Conservation (phyloP, 2,888 invertebrate genomes). For the Autographa pulchrina region DNA sequence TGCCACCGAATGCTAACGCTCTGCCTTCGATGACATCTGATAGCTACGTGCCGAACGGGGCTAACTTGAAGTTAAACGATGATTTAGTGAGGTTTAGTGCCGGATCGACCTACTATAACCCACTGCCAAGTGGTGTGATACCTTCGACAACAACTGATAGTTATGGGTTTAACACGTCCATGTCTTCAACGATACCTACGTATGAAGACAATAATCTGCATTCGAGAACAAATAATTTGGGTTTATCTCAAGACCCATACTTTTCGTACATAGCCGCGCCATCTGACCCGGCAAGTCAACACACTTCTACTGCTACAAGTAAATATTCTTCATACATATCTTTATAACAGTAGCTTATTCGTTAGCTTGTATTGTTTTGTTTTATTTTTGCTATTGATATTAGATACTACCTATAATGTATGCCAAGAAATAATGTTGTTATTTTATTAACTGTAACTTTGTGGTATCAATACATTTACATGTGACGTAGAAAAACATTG, state of each 20-base stretch:
- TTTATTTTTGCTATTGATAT: conserved; percentile 12
- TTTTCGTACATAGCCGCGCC: conserved; percentile 74
- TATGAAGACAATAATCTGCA: conserved; percentile 79
- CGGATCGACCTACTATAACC: conserved; percentile 77
- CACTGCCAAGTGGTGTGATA: conserved; percentile 74
- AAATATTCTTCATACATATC: conserved; percentile 82
- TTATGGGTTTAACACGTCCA: conserved; percentile 72
- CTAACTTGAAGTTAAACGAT: conserved; percentile 80
- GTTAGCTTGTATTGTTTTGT: conserved; percentile 12
- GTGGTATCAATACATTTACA: too few relatives aligned
- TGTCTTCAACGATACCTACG: conserved; percentile 73
- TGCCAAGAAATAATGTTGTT: not conserved
- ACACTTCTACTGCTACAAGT: conserved; percentile 67
- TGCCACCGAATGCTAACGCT: conserved; percentile 76
- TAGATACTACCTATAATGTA: not conserved
- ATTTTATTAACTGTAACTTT: not conserved
- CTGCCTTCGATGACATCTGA: conserved; percentile 77
- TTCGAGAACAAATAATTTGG: conserved; percentile 68
- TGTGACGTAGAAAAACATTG: too few relatives aligned
- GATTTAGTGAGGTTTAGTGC: conserved; percentile 77
- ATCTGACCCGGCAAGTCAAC: conserved; percentile 72
- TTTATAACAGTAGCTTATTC: conserved; percentile 64
- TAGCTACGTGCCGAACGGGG: conserved; percentile 84
- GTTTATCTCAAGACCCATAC: conserved; percentile 79
- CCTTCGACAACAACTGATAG: conserved; percentile 76